phyloP scores from a whole-genome alignment of 1,140 invertebrate species.

The Choristoneura fumiferana region DNA sequence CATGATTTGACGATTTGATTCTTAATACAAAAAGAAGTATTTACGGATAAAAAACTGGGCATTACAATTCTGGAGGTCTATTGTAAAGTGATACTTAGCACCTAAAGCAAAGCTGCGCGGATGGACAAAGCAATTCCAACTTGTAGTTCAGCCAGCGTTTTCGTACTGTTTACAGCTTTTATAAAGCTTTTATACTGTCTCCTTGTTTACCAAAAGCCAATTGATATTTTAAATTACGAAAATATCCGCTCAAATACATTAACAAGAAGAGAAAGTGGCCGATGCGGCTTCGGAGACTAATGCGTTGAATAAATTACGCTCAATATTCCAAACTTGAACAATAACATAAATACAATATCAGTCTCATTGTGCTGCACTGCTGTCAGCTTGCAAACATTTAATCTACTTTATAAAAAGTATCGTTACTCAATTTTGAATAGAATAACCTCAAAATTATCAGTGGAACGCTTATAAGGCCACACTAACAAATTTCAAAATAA shows the following conservation, averaged over 20 bases:
- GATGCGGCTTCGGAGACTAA: no score
- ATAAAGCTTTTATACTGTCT: no score
- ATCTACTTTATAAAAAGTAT: neutral
- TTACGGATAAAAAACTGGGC: slow-evolving; percentile 18
- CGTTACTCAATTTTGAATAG: neutral
- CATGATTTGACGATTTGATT: slow-evolving; percentile 48
- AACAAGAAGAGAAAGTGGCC: no score
- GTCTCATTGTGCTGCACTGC: slow-evolving; percentile 48
- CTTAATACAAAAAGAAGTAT: slow-evolving; percentile 27
- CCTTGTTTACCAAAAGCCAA: no score
- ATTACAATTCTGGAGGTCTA: slow-evolving; percentile 8
- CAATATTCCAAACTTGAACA: slow-evolving; percentile 29
- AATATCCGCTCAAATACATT: no score
- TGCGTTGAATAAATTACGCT: slow-evolving; percentile 20
- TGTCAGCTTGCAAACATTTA: slow-evolving; percentile 29
- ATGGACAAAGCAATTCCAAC: slow-evolving; percentile 43
- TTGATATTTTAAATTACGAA: no score
- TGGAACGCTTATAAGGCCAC: no score
- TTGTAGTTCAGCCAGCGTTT: no score
- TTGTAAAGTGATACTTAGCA: slow-evolving; percentile 33
- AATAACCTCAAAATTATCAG: neutral
- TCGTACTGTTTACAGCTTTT: no score
- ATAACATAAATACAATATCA: slow-evolving; percentile 57
- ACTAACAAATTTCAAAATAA: no score
- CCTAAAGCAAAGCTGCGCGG: slow-evolving; percentile 50